A percentile compares a stretch with the other conserved stretches of the same genome.
Conservation (phyloP, 2,113 vertebrate species). For the Fregata magnificens region DNA sequence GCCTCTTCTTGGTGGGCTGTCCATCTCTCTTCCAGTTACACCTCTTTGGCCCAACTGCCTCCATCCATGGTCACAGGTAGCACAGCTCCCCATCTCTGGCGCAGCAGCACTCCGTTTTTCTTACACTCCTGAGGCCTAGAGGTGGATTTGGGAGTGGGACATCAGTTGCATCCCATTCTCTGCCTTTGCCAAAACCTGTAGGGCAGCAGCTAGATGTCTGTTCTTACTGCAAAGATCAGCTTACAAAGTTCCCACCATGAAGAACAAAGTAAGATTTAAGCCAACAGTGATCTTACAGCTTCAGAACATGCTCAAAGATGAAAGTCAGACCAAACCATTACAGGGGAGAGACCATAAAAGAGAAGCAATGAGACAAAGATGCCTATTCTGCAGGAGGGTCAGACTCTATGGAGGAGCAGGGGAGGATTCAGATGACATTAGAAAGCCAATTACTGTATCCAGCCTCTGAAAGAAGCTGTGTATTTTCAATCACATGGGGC, state of each 20-base stretch:
- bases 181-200: neutral
- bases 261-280: neutral
- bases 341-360: neutral
- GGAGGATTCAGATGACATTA: neutral
- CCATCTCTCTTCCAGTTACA: neutral
- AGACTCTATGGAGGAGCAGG: neutral
- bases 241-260: neutral
- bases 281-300: neutral
- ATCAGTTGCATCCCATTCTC: neutral
- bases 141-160: neutral
- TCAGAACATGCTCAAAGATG: neutral
- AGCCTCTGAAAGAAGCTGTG: conserved; percentile 11
- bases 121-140: neutral
- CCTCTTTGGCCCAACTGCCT: neutral
- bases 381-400: neutral
- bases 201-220: neutral
- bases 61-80: neutral
- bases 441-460: neutral
- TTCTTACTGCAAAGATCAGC: neutral
- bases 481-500: neutral
- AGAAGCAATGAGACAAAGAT: neutral
- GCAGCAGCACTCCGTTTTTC: neutral
- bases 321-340: neutral
- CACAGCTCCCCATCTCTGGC: neutral
- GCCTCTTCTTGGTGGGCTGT: neutral